These are phyloP conservation scores for Cnemophilus loriae DNA, from an alignment of 2,113 vertebrate genomes.

Conservation along the genomic window DNA sequence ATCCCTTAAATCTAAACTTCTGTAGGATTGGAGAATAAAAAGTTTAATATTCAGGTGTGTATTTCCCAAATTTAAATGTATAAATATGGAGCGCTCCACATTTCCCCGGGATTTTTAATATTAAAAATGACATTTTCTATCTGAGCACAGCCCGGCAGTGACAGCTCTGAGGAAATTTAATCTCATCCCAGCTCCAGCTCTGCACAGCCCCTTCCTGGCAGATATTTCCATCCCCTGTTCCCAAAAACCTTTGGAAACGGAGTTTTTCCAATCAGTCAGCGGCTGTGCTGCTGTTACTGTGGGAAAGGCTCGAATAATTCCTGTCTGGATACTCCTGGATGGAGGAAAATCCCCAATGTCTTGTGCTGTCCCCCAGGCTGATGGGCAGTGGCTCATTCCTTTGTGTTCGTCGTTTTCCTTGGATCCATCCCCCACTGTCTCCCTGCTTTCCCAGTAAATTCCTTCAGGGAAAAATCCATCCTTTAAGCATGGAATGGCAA, in stretches of 20 bases:
- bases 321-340: neutral
- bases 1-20: neutral
- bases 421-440: neutral
- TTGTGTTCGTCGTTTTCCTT: neutral
- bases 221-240: neutral
- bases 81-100: neutral
- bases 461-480: neutral
- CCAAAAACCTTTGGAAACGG: neutral
- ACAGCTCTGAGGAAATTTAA: neutral
- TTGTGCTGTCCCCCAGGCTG: neutral
- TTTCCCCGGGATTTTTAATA: neutral
- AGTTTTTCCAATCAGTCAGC: neutral
- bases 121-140: neutral
- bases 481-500: neutral
- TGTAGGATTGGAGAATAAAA: neutral
- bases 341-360: neutral
- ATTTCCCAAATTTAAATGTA: neutral
- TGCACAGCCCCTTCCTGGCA: neutral
- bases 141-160: neutral
- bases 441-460: neutral
- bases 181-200: neutral
- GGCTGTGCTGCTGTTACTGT: neutral
- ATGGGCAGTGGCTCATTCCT: neutral
- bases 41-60: neutral
- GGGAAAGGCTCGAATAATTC: neutral